A percentile compares a stretch with the other conserved stretches of the same genome.
Evolutionary conservation across 2,888 invertebrate genomes (phyloP).

Genomic region (Ichneumon xanthorius): DNA sequence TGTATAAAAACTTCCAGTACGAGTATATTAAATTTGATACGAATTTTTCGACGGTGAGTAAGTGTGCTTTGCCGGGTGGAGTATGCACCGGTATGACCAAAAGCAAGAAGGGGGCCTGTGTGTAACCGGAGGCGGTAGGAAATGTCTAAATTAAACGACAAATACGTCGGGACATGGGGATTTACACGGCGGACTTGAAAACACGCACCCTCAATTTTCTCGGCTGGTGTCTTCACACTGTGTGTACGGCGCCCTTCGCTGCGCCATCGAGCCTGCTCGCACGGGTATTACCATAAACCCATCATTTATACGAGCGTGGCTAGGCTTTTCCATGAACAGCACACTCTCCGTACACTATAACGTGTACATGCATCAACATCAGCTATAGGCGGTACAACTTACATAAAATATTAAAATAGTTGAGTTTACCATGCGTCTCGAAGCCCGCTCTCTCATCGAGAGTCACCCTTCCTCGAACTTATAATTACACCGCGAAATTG

Average conservation of each 20-base stretch:
- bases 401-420: conserved; percentile 75
- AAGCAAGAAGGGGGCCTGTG: conserved; percentile 28
- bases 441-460: background rate
- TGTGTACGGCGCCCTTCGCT: conserved; percentile 45
- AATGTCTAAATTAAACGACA: conserved; percentile 83
- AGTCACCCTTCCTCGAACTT: background rate
- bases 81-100: conserved; percentile 9
- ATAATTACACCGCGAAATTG: conserved; percentile 58
- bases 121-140: conserved; percentile 60
- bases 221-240: conserved; percentile 61
- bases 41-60: conserved; percentile 28
- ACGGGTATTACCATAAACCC: conserved; percentile 82
- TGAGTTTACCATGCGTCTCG: conserved; percentile 9
- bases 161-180: conserved; percentile 82
- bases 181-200: conserved; percentile 81
- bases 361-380: conserved; percentile 27
- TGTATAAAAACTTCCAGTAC: too few species aligned
- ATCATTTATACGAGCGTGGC: conserved; percentile 80
- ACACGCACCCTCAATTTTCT: conserved; percentile 82
- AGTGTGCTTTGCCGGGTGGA: conserved; percentile 12
- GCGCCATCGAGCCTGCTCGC: conserved; percentile 70
- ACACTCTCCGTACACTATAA: conserved; percentile 62
- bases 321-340: conserved; percentile 68
- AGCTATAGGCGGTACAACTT: conserved; percentile 70
- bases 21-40: too few species aligned